These are phyloP conservation scores for Uromys caudimaculatus DNA, from an alignment of 2,797 vertebrate species.

Conservation along the genomic window DNA sequence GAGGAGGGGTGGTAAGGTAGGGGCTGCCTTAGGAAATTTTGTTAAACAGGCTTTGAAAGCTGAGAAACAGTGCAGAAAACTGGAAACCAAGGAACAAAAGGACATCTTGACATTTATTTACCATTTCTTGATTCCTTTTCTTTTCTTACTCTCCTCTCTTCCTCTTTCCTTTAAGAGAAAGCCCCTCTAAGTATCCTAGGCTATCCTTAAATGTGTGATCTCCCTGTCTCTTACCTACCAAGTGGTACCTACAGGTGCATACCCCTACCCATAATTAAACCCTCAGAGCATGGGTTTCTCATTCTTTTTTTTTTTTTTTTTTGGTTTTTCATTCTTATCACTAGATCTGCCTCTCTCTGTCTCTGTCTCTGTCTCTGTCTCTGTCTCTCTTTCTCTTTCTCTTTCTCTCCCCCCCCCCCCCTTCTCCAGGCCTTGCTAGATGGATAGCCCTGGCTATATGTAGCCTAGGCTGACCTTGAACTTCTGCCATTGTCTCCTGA, in stretches of 20 bases:
- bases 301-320: too few species aligned
- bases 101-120: background rate
- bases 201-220: background rate
- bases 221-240: background rate
- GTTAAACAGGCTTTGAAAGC: background rate
- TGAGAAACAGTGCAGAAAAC: background rate
- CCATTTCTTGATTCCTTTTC: background rate
- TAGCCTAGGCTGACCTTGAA: background rate
- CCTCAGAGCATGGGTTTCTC: background rate
- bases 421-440: too few species aligned
- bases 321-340: background rate
- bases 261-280: background rate
- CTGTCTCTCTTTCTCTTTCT: too few species aligned
- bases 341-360: background rate
- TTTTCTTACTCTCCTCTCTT: background rate
- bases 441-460: background rate
- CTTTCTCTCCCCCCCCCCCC: rapidly evolving
- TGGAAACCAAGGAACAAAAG: background rate
- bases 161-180: background rate
- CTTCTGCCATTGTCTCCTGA: background rate
- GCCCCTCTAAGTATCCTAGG: background rate
- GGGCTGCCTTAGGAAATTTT: background rate
- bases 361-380: background rate
- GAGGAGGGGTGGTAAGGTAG: background rate
- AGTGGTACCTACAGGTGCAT: background rate